Evolutionary conservation across 35 echinoderm and acorn worm species (phyloP).

Genomic region (Ptychodera flava): DNA sequence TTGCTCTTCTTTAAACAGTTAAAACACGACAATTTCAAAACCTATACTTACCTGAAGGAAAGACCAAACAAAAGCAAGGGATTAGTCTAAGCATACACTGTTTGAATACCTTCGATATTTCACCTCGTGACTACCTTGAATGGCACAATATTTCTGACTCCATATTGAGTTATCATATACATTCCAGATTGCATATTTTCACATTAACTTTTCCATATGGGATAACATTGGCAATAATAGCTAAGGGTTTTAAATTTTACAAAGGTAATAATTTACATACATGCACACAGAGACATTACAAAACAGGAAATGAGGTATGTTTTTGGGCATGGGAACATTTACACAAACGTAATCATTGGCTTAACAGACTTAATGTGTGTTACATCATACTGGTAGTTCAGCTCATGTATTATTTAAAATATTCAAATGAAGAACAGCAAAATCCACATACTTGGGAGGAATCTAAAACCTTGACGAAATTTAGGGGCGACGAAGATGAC

Average conservation of each 20-base stretch:
- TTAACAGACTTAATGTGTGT: too few species aligned
- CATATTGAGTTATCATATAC: too few species aligned
- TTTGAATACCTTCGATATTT: neutral
- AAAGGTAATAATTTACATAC: too few species aligned
- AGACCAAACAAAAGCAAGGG: neutral
- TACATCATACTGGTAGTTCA: too few species aligned
- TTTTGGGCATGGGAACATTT: too few species aligned
- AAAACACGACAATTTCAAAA: conserved; percentile 56
- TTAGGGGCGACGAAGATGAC: neutral
- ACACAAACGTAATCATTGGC: too few species aligned
- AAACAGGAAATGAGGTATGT: too few species aligned
- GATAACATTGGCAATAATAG: too few species aligned
- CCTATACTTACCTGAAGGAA: conserved; percentile 45
- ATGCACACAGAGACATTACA: too few species aligned
- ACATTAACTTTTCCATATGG: too few species aligned
- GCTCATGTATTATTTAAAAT: neutral
- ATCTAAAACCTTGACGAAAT: neutral
- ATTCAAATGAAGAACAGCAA: neutral
- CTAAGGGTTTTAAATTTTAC: too few species aligned
- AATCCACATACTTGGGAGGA: neutral
- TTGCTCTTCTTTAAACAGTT: conserved; percentile 40
- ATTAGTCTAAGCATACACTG: neutral
- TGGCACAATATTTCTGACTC: neutral
- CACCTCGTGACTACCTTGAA: neutral
- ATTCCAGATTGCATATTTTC: too few species aligned